Percentiles rank a stretch among this genome's conserved stretches.
phyloP scores from a whole-genome alignment of 2,888 invertebrate genomes.

The Nomada lathburiana region DNA sequence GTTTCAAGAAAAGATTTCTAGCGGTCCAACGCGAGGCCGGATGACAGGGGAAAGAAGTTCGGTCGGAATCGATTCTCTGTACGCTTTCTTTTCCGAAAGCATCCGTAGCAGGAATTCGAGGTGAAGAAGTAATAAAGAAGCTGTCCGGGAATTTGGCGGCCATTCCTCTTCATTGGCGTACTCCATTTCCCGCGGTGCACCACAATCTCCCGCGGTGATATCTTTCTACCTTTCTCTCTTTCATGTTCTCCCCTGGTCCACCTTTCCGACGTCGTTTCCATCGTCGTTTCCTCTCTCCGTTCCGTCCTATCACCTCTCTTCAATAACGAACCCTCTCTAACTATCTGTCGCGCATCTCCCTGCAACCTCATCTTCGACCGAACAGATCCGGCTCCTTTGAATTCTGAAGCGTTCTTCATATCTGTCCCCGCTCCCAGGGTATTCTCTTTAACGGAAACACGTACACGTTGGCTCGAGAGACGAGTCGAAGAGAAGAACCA shows the following conservation, averaged over 20 bases:
- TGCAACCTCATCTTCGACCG: constrained; percentile 15
- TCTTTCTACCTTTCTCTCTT: constrained; percentile 35
- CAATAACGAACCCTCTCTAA: background rate
- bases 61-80: constrained; percentile 56
- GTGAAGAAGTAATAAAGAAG: constrained; percentile 73
- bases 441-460: constrained; percentile 60
- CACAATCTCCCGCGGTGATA: constrained; percentile 71
- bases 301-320: background rate
- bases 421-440: constrained; percentile 48
- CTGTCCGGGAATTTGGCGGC: constrained; percentile 74
- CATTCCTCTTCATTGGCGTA: constrained; percentile 75
- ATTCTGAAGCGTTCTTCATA: constrained; percentile 62
- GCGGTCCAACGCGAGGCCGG: constrained; percentile 24
- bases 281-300: constrained; percentile 6
- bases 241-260: background rate
- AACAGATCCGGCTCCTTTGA: constrained; percentile 61
- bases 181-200: constrained; percentile 72
- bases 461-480: constrained; percentile 27
- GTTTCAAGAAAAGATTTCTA: constrained; percentile 57
- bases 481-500: constrained; percentile 28
- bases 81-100: constrained; percentile 50
- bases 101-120: constrained; percentile 52
- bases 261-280: constrained; percentile 27
- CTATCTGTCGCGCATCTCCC: constrained; percentile 34
- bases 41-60: constrained; percentile 65